Base-by-base conservation (phyloP, 2,113 vertebrate genomes). In the Ursus arctos region DNA sequence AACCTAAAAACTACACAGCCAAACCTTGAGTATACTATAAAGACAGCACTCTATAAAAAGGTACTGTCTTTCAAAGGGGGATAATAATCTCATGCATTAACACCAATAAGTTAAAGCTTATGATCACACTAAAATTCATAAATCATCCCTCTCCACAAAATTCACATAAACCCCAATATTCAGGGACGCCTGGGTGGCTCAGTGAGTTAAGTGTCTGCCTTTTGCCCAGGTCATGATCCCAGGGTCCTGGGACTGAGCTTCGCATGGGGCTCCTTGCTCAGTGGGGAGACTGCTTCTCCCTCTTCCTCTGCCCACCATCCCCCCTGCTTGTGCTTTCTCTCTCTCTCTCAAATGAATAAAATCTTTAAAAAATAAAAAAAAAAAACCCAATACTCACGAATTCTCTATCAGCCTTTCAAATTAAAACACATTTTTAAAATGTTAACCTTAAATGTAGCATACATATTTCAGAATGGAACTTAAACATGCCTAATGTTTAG, bases 81-180 rank as follows among this genome's bases (percentile, higher is more conserved):
- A 86, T 85, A 80, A 65, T 55, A 74, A 87, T 71, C 63, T 81
- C 24, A 55, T 49, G 26, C 43, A 55, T 43, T 76, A 67, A 76
- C 33, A 76, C 63, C 22, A 28, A 47, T 15, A 76, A 47, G 80
- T 53, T 57, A 65, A 61, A 43, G 22, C 22, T 65, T 84, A 83
- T 16, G 22, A 76, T 67, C 36, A 74, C 47, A 65, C 18, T 79
- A 71, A 93, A 94, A 74, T 65, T 91, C 47, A n/a, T 80, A 86
- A 91, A 36, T 86, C 12, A 91, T 80, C 91, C 74, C 57, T 77
- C 22, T 81, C 55, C 40, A 91, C 43, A 91, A 63, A 91, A 86
- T 71, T 77, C 21, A 71, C 69, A 85, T 51, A 72, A 87, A 88
- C 36, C 24, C 22, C 49, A 95, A n/a, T 8, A 69, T 26, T 61